Evolutionary conservation across 1,140 invertebrate genomes (phyloP), one percentile per base, ranked within the genome.

Genomic region (Lordiphosa mommai): DNA sequence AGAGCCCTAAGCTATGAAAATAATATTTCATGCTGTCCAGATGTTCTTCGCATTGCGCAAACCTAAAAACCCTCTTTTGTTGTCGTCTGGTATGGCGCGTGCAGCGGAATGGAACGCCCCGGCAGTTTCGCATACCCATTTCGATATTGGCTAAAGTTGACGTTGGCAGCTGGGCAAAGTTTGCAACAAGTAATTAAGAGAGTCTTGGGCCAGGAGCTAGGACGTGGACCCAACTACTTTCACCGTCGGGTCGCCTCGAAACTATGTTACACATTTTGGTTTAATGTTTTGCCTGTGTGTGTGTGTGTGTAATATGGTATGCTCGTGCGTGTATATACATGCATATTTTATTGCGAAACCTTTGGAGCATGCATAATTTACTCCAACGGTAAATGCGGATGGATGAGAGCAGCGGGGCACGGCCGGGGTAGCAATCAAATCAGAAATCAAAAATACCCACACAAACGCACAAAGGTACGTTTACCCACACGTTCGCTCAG

Each of bases 281-380:
- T 49, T 40, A 40, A 36, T 58, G 43, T 57, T 38, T 63, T 16
- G 44, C 29, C 13, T 13, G 4, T 33, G 30, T n/a, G 3, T 47
- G 41, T 44, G 41, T 44, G 33, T 34, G 33, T 4, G 29, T 17
- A 17, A 23, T 1, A 23, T 23, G 4, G 20, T 23, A 4, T 23
- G 20, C 4, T 5, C 9, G 44, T 29, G 43, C 29, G 44, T 47
- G 23, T 47, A 16, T 47, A 49, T 49, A 34, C 32, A 33, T 49
- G 32, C 30, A 49, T 49, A 49, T 49, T 49, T 49, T 49, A 49
- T 49, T 49, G 10, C 10, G 32, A 49, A 61, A 56, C 61, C 66
- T 60, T 59, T 55, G 55, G 41, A 55, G 66, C 66, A 70, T 65
- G 57, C 61, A 70, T 70, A 70, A 70, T 70, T 60, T 65, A 70